A percentile compares a stretch with the other conserved stretches of the same genome.
phyloP scores from a whole-genome alignment of 92 coral and sea anemone genomes.

The Porites divaricata region DNA sequence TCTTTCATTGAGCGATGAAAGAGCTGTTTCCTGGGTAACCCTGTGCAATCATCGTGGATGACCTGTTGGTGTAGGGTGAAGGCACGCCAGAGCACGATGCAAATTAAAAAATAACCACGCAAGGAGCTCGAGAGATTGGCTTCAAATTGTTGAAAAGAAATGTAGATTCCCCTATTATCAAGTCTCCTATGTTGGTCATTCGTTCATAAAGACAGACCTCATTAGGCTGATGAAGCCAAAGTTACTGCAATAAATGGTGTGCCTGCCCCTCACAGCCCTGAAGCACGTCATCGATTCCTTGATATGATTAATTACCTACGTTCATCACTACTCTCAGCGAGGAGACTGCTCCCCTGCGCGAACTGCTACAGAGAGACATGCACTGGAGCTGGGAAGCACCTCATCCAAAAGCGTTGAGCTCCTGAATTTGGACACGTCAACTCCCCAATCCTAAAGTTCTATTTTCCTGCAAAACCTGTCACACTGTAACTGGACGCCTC shows the following conservation, averaged over 20 bases:
- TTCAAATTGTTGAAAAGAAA: constrained; percentile 34
- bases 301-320: constrained; percentile 49
- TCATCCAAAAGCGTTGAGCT: constrained; percentile 29
- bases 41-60: too few relatives aligned
- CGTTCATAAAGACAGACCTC: constrained; percentile 36
- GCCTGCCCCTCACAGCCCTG: constrained; percentile 42
- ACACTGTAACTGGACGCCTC: constrained; percentile 35
- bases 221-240: constrained; percentile 12
- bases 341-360: constrained; percentile 17
- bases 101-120: constrained; percentile 28
- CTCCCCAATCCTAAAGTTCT: constrained; percentile 47
- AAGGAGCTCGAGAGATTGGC: constrained; percentile 43
- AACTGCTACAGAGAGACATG: background rate
- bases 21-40: too few relatives aligned
- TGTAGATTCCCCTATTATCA: constrained; percentile 46
- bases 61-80: constrained; percentile 5
- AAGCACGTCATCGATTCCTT: constrained; percentile 44
- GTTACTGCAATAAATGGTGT: constrained; percentile 38
- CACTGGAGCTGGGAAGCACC: constrained; percentile 29
- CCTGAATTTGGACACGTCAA: constrained; percentile 34
- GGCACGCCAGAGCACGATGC: constrained; percentile 43
- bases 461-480: constrained; percentile 30
- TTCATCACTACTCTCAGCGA: constrained; percentile 25
- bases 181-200: constrained; percentile 44
- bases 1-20: too few relatives aligned